Percentiles rank a stretch among this genome's conserved stretches.
Evolutionary conservation across 2,113 vertebrate genomes (phyloP).

Genomic region (Campylorhamphus procurvoides): DNA sequence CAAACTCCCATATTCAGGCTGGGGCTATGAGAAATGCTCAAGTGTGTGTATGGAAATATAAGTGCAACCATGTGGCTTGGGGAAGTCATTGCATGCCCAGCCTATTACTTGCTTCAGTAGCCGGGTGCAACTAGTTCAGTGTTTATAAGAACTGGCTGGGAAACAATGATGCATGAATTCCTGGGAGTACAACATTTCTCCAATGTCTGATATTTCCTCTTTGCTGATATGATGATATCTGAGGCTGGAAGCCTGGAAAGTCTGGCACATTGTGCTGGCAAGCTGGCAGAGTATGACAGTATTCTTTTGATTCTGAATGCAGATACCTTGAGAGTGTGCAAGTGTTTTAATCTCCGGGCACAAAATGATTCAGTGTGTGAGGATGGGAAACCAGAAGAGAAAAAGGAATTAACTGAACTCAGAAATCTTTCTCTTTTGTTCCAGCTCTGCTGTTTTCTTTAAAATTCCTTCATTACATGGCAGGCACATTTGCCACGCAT

Average conservation of each 20-base stretch:
- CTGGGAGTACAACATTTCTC: conserved; percentile 48
- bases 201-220: conserved; percentile 47
- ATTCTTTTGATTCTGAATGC: not conserved
- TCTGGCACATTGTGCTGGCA: conserved; percentile 45
- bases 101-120: not conserved
- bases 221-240: conserved; percentile 51
- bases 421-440: not conserved
- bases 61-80: conserved; percentile 25
- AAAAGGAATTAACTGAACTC: not conserved
- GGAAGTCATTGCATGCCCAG: conserved; percentile 6
- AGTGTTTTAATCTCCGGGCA: not conserved
- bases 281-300: conserved; percentile 26
- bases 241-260: conserved; percentile 57
- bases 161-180: not conserved
- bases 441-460: not conserved
- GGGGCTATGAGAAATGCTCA: not conserved
- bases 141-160: conserved; percentile 32
- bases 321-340: conserved; percentile 14
- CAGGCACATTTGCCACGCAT: rapidly evolving
- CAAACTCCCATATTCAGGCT: not conserved
- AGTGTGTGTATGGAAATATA: not conserved
- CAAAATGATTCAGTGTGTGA: not conserved
- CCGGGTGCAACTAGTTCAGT: not conserved
- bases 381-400: not conserved
- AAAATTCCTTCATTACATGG: not conserved